A percentile compares a stretch with the other conserved stretches of the same genome.
Conservation (phyloP, 1,140 invertebrate genomes). For the Drosophila quadrilineata region DNA sequence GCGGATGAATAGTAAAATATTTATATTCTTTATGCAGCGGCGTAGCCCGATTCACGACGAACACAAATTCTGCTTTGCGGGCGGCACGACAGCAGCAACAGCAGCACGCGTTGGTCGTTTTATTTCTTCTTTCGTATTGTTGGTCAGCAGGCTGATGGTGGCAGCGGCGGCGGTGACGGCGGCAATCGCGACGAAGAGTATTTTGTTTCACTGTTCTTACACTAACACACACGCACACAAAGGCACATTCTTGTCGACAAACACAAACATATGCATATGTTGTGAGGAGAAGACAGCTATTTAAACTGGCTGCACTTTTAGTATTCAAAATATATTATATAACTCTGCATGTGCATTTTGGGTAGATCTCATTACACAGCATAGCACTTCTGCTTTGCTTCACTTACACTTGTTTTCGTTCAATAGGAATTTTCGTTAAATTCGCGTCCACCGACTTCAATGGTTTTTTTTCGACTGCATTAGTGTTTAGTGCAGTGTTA, state of each 20-base stretch:
- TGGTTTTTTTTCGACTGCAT: slow-evolving; percentile 50
- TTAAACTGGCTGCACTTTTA: slow-evolving; percentile 19
- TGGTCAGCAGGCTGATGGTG: slow-evolving; percentile 29
- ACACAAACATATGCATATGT: slow-evolving; percentile 4
- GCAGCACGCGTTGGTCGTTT: slow-evolving; percentile 60
- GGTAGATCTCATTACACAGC: slow-evolving; percentile 31
- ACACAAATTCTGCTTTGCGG: slow-evolving; percentile 45
- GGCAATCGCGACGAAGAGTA: slow-evolving; percentile 5
- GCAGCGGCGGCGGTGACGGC: too few species aligned
- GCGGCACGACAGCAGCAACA: slow-evolving; percentile 24
- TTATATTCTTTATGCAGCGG: slow-evolving; percentile 41
- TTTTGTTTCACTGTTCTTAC: slow-evolving; percentile 29
- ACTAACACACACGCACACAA: slow-evolving; percentile 7
- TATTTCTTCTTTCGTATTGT: slow-evolving; percentile 16
- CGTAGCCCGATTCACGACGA: slow-evolving; percentile 36
- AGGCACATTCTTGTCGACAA: not conserved
- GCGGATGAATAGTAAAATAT: slow-evolving; percentile 49
- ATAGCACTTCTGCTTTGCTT: slow-evolving; percentile 30
- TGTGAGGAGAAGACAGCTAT: not conserved
- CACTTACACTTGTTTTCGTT: slow-evolving; percentile 65
- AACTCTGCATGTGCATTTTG: slow-evolving; percentile 40
- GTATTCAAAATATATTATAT: slow-evolving; percentile 31
- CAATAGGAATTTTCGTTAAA: slow-evolving; percentile 25
- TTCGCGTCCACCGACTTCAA: slow-evolving; percentile 34
- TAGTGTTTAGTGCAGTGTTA: slow-evolving; percentile 16